Conservation (phyloP, 2,888 invertebrate genomes). For the Eurytoma adleriae region DNA sequence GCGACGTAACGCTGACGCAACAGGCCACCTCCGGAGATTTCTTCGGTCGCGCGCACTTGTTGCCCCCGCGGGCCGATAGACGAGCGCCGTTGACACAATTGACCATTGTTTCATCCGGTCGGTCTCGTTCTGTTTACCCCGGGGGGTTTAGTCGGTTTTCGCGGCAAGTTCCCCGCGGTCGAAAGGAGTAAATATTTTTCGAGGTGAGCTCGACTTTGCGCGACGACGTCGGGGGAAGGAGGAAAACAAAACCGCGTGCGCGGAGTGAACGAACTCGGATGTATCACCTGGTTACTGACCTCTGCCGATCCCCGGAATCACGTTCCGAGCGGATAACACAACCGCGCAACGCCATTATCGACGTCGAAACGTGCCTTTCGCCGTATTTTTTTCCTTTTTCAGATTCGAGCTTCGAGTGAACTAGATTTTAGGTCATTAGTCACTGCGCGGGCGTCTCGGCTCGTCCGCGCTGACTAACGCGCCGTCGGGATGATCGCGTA, state of each 20-base stretch:
- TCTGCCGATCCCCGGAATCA: neutral
- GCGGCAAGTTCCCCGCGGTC: neutral
- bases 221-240: neutral
- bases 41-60: neutral
- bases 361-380: too few relatives aligned
- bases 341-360: neutral
- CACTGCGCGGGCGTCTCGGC: too few relatives aligned
- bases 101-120: neutral
- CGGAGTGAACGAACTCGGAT: slow-evolving; percentile 43
- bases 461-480: too few relatives aligned
- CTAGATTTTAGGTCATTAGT: too few relatives aligned
- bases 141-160: neutral
- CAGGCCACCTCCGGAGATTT: neutral
- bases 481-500: too few relatives aligned
- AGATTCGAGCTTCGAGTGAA: too few relatives aligned
- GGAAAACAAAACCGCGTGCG: slow-evolving; percentile 18
- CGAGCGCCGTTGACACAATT: slow-evolving; percentile 28
- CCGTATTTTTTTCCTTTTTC: too few relatives aligned
- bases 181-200: neutral
- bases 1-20: slow-evolving; percentile 42
- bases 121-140: neutral
- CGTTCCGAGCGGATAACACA: neutral
- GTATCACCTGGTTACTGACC: slow-evolving; percentile 52
- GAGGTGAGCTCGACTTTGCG: neutral
- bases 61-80: neutral